Evolutionary conservation across 2,888 invertebrate genomes (phyloP).

Genomic region (Athalia circularis): DNA sequence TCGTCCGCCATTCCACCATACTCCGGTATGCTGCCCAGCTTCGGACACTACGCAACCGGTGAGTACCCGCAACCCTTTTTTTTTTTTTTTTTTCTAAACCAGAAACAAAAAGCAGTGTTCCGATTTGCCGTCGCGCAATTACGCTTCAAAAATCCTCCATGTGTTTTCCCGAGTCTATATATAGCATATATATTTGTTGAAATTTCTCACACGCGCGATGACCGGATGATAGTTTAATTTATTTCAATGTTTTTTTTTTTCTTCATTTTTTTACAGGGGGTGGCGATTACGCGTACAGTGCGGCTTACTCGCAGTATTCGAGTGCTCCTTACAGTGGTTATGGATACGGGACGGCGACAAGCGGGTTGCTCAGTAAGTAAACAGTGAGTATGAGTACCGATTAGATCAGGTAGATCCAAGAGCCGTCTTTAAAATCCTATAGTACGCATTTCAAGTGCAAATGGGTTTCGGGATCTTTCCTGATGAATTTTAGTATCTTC

Average conservation of each 20-base stretch:
- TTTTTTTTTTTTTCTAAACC: background rate
- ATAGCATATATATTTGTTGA: no score
- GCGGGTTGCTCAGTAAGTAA: constrained; percentile 84
- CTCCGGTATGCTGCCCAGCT: constrained; percentile 82
- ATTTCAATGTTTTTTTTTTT: constrained; percentile 27
- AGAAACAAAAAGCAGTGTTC: background rate
- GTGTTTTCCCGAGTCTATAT: no score
- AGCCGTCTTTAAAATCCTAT: constrained; percentile 23
- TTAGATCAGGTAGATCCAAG: constrained; percentile 63
- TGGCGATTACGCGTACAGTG: constrained; percentile 84
- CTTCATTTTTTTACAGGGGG: constrained; percentile 76
- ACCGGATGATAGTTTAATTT: background rate
- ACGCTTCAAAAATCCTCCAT: no score
- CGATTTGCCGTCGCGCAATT: no score
- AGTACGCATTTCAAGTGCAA: constrained; percentile 13
- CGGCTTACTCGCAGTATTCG: constrained; percentile 86
- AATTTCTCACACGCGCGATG: no score
- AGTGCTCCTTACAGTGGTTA: constrained; percentile 83
- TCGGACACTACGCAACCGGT: constrained; percentile 83
- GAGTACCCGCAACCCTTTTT: constrained; percentile 65
- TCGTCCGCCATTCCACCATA: constrained; percentile 76
- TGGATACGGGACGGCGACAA: constrained; percentile 80
- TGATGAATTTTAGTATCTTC: background rate
- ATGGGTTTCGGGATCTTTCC: constrained; percentile 33
- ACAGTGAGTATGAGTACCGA: constrained; percentile 79